Conservation (phyloP, 2,797 vertebrate species). For the Telmatherina bonti region DNA sequence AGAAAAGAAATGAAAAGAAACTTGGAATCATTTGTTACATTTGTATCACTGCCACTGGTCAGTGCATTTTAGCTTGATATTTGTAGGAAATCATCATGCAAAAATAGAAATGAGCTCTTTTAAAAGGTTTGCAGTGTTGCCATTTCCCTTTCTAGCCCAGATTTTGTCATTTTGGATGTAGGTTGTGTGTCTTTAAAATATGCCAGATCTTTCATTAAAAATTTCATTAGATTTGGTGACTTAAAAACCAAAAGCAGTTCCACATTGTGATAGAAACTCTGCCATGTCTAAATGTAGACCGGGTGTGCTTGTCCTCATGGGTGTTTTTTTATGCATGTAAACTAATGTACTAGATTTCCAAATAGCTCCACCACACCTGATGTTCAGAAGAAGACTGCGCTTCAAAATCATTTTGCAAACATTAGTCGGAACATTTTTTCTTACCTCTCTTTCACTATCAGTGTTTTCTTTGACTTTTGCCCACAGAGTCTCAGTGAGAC, state of each 20-base stretch:
- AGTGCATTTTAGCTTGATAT: not conserved
- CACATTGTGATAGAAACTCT: not conserved
- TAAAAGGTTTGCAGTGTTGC: not conserved
- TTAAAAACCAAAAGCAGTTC: not conserved
- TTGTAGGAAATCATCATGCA: not conserved
- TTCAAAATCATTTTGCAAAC: not conserved
- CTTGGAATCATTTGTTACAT: too few relatives aligned
- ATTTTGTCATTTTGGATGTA: not conserved
- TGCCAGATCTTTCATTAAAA: not conserved
- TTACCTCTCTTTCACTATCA: conserved; percentile 1
- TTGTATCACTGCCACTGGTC: too few relatives aligned
- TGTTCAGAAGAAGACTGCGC: not conserved
- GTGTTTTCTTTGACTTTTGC: conserved; percentile 4
- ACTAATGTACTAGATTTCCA: not conserved
- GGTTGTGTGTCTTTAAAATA: not conserved
- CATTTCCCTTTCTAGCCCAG: not conserved
- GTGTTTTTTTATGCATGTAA: not conserved
- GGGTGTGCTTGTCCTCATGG: not conserved
- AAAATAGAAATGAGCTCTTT: not conserved
- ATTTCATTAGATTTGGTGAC: not conserved
- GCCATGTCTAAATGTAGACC: not conserved
- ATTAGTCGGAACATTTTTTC: not conserved
- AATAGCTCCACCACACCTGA: not conserved
- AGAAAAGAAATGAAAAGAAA: too few relatives aligned
- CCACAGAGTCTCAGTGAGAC: not conserved